phyloP scores from a whole-genome alignment of 2,113 vertebrate species.

The Trinectes maculatus region DNA sequence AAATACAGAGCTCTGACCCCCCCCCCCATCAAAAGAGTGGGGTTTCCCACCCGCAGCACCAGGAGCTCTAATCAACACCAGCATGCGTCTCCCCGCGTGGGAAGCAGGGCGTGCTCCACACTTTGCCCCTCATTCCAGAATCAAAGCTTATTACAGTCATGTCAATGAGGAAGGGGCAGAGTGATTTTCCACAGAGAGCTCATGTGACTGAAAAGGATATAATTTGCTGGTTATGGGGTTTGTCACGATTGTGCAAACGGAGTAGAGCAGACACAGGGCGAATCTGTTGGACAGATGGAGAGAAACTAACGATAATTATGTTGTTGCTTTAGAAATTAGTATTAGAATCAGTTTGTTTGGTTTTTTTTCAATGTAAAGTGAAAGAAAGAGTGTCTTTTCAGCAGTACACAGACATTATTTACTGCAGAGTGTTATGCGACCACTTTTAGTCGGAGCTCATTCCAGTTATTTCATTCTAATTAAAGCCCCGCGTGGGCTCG shows the following conservation, averaged over 20 bases:
- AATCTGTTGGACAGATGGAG: conserved; percentile 2
- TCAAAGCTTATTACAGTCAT: conserved; percentile 45
- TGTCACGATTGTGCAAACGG: conserved; percentile 38
- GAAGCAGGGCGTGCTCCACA: conserved; percentile 42
- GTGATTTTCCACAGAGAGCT: conserved; percentile 25
- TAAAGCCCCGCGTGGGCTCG: conserved; percentile 68
- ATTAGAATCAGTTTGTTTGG: too few species aligned
- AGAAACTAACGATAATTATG: conserved; percentile 10
- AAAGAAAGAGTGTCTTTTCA: neutral
- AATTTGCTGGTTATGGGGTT: conserved; percentile 55
- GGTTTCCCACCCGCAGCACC: conserved; percentile 57
- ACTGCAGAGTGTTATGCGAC: conserved; percentile 18
- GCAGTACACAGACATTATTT: conserved; percentile 26
- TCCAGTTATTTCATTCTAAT: conserved; percentile 66
- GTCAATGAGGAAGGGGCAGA: conserved; percentile 31
- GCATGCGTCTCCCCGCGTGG: conserved; percentile 65
- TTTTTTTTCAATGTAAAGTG: neutral
- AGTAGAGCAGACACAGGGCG: conserved; percentile 7
- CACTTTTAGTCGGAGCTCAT: conserved; percentile 30
- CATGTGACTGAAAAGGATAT: conserved; percentile 31
- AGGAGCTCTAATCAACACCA: conserved; percentile 71
- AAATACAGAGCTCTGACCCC: conserved; percentile 11
- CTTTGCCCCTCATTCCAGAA: conserved; percentile 33
- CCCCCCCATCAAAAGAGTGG: conserved; percentile 24
- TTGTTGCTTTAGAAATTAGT: conserved; percentile 3